phyloP scores from a whole-genome alignment of 2,888 invertebrate genomes.

The Pelosia muscerda region DNA sequence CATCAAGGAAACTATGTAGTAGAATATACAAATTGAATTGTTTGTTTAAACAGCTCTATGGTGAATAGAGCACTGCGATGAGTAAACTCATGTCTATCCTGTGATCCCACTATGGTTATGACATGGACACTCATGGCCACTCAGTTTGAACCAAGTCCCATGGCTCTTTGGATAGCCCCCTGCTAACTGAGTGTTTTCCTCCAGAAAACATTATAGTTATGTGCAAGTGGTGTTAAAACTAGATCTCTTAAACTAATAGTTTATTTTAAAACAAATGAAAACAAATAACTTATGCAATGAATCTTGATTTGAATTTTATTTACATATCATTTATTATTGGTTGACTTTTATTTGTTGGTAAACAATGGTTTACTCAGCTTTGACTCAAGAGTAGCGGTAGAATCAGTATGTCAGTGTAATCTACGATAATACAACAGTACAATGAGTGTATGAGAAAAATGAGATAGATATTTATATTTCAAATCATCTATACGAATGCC shows the following conservation, averaged over 20 bases:
- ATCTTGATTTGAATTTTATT: not conserved
- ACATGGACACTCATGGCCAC: too few relatives aligned
- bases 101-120: too few relatives aligned
- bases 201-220: too few relatives aligned
- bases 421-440: not conserved
- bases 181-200: too few relatives aligned
- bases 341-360: conserved; percentile 4
- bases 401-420: not conserved
- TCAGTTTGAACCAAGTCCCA: too few relatives aligned
- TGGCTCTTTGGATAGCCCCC: too few relatives aligned
- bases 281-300: not conserved
- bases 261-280: too few relatives aligned
- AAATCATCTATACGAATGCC: not conserved
- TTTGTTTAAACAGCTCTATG: not conserved
- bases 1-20: not conserved
- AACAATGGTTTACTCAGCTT: conserved; percentile 1
- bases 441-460: not conserved
- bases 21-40: not conserved
- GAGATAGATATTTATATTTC: not conserved
- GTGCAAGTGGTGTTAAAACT: too few relatives aligned
- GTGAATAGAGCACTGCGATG: too few relatives aligned
- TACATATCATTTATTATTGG: not conserved
- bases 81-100: too few relatives aligned
- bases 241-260: too few relatives aligned
- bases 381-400: not conserved